Conservation (phyloP, 2,888 invertebrate genomes). For the Neria commutata region DNA sequence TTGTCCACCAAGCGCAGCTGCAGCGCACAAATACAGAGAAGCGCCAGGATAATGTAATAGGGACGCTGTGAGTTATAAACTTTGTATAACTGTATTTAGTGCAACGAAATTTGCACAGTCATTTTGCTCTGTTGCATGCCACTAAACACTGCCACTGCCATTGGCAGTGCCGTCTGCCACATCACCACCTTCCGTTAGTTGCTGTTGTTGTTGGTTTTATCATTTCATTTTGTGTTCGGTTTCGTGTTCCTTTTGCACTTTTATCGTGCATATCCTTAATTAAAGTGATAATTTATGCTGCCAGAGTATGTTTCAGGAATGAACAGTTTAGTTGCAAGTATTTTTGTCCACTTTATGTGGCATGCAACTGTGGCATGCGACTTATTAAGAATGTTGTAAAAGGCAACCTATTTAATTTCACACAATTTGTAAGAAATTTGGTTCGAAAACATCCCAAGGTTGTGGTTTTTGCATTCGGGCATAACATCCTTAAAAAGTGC, state of each 20-base stretch:
- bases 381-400: too few relatives aligned
- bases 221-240: conserved; percentile 8
- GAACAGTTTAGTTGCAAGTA: conserved; percentile 8
- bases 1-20: neutral
- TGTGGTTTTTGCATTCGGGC: too few relatives aligned
- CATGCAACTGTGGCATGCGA: too few relatives aligned
- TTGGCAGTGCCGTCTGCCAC: neutral
- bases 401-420: too few relatives aligned
- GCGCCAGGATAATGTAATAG: conserved; percentile 6
- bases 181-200: conserved; percentile 1
- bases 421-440: too few relatives aligned
- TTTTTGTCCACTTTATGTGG: neutral
- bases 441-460: too few relatives aligned
- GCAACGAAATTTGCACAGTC: conserved; percentile 30
- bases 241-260: conserved; percentile 25
- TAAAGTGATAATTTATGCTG: conserved; percentile 35
- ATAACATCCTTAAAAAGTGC: too few relatives aligned
- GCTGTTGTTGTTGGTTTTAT: conserved; percentile 3
- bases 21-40: neutral
- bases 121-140: conserved; percentile 10
- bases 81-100: conserved; percentile 30
- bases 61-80: conserved; percentile 15
- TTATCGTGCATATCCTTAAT: conserved; percentile 33
- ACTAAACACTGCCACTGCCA: neutral
- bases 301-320: conserved; percentile 21